Percentiles rank a stretch among this genome's conserved stretches.
Evolutionary conservation across 2,797 vertebrate genomes (phyloP).

Genomic region (Onychomys torridus): DNA sequence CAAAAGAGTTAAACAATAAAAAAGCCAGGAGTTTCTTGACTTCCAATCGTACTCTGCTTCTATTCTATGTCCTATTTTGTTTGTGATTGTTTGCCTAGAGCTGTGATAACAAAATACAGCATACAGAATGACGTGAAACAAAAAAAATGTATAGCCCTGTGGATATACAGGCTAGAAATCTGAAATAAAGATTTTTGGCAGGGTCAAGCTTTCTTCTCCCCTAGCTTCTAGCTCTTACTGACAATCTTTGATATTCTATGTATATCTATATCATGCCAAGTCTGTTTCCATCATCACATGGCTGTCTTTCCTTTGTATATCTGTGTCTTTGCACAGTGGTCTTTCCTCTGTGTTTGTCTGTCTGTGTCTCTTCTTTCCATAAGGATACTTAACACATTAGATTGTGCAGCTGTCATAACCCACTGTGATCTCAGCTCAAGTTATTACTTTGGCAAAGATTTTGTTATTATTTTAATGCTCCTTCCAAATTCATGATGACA

Average conservation of each 20-base stretch:
- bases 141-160: background rate
- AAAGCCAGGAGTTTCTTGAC: background rate
- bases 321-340: background rate
- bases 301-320: background rate
- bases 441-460: constrained; percentile 37
- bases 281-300: background rate
- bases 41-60: background rate
- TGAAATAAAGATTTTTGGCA: background rate
- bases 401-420: background rate
- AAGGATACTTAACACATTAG: background rate
- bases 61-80: background rate
- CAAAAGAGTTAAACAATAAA: constrained; percentile 13
- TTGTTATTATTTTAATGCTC: background rate
- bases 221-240: background rate
- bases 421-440: background rate
- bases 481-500: background rate
- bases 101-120: background rate
- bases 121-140: background rate
- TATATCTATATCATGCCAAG: background rate
- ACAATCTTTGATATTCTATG: background rate
- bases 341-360: background rate
- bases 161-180: background rate
- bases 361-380: background rate
- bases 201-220: background rate
- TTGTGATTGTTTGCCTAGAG: constrained; percentile 34